Evolutionary conservation across 2,888 invertebrate genomes (phyloP), one percentile per base, ranked within the genome.

Genomic region (Polylopha cassiicola): DNA sequence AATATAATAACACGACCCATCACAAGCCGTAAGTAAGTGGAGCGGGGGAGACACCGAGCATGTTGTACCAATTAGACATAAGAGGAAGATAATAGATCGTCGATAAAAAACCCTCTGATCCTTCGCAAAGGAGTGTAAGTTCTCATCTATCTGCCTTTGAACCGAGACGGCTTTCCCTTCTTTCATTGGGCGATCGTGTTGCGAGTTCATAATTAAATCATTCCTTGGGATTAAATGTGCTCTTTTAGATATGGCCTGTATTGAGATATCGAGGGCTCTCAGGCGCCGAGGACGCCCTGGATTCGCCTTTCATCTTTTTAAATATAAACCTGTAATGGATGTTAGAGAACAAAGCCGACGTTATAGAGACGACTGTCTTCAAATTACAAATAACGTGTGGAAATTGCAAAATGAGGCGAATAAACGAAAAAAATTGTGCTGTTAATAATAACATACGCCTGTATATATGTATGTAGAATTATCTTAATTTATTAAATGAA

Each of bases 181-280:
- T 57, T 63, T 61, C 55, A 54, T 57, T 48, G 51, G 51, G 55
- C 50, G 65, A 59, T 75, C 75, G 68, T 67, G 72, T 73, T 73
- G 65, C 66, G 71, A 66, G 65, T 71, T 65, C 60, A 67, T 73
- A 75, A 75, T 76, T 75, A 76, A 76, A 76, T 75, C 70, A 74
- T 73, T 71, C 67, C 70, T 71, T 61, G 57, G 73, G 71, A 73
- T 73, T 74, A 74, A 73, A 70, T 67, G 71, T 60, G 48, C 57
- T 62, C 62, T 61, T 73, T 73, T 62, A 69, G 61, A 60, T 62
- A 69, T 71, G 66, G 62, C 55, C 57, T 49, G 64, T 68, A 73
- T 71, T 69, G 68, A 65, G 65, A 55, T 58, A 61, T 65, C 61
- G 65, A 69, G 66, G 55, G 64, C 55, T 55, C 65, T 57, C 59